Conservation (phyloP, 2,797 vertebrate genomes). For the Chaenodraco wilsoni region DNA sequence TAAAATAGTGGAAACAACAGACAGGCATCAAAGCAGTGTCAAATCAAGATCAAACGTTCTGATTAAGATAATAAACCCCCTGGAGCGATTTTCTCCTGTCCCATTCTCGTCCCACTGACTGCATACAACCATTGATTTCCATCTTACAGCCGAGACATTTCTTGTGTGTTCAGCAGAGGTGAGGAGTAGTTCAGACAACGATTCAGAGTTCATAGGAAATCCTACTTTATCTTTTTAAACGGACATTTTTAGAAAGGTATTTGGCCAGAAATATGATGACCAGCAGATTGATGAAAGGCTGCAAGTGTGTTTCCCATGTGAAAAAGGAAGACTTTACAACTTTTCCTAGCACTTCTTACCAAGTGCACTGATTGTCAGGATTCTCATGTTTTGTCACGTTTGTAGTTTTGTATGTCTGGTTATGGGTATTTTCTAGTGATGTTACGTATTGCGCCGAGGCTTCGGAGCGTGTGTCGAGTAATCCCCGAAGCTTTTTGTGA, state of each 20-base stretch:
- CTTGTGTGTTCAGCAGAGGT: constrained; percentile 38
- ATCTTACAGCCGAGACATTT: constrained; percentile 31
- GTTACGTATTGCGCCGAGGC: too few relatives aligned
- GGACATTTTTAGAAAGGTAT: constrained; percentile 34
- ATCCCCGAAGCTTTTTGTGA: too few relatives aligned
- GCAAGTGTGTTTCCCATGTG: constrained; percentile 27
- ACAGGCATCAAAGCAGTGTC: constrained; percentile 57
- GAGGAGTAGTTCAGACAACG: constrained; percentile 41
- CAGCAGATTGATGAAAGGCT: constrained; percentile 23
- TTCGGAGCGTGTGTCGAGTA: too few relatives aligned
- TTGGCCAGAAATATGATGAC: constrained; percentile 33
- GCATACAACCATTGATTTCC: constrained; percentile 42
- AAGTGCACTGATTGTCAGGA: constrained; percentile 13
- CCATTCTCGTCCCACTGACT: constrained; percentile 27
- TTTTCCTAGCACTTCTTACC: constrained; percentile 39
- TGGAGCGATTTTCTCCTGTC: constrained; percentile 26
- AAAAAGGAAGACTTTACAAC: constrained; percentile 11
- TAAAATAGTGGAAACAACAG: constrained; percentile 51
- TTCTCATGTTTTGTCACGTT: too few relatives aligned
- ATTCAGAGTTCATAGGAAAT: constrained; percentile 38
- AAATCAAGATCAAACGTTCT: constrained; percentile 56
- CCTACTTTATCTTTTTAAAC: constrained; percentile 41
- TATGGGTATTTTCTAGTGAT: too few relatives aligned
- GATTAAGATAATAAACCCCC: constrained; percentile 49
- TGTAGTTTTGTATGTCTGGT: too few relatives aligned